phyloP scores from a whole-genome alignment of 2,113 vertebrate genomes.

The Ochotona curzoniae region DNA sequence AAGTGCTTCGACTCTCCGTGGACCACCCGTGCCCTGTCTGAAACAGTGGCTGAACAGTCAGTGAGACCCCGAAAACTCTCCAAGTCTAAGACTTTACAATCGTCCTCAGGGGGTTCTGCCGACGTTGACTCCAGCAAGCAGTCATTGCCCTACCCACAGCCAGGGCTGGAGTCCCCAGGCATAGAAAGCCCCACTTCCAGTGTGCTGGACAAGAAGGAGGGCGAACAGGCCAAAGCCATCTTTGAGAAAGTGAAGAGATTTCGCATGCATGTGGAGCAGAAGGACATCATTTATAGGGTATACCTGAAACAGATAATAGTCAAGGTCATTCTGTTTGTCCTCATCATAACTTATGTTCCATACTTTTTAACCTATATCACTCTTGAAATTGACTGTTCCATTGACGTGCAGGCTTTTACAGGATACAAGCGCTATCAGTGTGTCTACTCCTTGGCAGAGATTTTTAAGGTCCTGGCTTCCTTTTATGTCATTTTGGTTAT shows the following conservation, averaged over 20 bases:
- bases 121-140: constrained; percentile 84
- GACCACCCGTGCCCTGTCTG: constrained; percentile 91
- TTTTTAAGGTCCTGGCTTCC: constrained; percentile 90
- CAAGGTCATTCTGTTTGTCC: constrained; percentile 88
- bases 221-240: constrained; percentile 92
- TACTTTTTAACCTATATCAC: constrained; percentile 88
- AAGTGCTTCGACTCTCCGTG: constrained; percentile 93
- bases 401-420: constrained; percentile 89
- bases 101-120: constrained; percentile 81
- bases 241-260: constrained; percentile 93
- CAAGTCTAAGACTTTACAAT: constrained; percentile 84
- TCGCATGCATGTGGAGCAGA: constrained; percentile 89
- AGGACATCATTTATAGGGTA: constrained; percentile 89
- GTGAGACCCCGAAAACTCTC: constrained; percentile 82
- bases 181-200: constrained; percentile 86
- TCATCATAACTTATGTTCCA: constrained; percentile 89
- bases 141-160: constrained; percentile 82
- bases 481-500: constrained; percentile 89
- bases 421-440: constrained; percentile 91
- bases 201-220: constrained; percentile 92
- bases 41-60: constrained; percentile 90
- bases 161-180: constrained; percentile 85
- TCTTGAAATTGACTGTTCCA: constrained; percentile 88
- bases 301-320: constrained; percentile 92
- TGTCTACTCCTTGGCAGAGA: constrained; percentile 89